A percentile compares a stretch with the other conserved stretches of the same genome.
phyloP scores from a whole-genome alignment of 2,888 invertebrate species.

The Acleris laterana region DNA sequence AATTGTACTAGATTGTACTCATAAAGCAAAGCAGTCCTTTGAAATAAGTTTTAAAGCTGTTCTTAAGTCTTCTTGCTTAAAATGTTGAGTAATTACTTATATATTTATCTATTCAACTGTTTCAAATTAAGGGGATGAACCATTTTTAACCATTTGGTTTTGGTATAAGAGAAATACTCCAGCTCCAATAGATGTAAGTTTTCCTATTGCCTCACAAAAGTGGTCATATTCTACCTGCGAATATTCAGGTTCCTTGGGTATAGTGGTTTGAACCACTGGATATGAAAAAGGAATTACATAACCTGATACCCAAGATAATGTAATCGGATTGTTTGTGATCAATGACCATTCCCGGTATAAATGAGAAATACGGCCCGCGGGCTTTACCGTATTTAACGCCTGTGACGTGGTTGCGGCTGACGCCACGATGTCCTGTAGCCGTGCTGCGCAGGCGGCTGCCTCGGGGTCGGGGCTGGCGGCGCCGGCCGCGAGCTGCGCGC shows the following conservation, averaged over 20 bases:
- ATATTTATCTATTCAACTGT: neutral
- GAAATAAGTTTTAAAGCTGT: conserved; percentile 4
- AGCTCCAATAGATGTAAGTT: neutral
- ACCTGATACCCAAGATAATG: neutral
- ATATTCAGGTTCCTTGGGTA: neutral
- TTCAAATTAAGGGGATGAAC: neutral
- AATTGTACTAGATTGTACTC: neutral
- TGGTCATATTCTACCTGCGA: neutral
- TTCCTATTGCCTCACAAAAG: neutral
- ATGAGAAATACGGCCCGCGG: neutral
- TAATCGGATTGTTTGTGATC: conserved; percentile 1
- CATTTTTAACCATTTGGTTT: neutral
- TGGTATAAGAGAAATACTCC: neutral
- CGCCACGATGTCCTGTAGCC: neutral
- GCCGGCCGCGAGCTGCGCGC: neutral
- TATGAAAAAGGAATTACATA: neutral
- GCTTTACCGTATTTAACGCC: neutral
- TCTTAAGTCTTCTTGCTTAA: conserved; percentile 1
- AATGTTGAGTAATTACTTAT: neutral
- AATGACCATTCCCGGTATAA: conserved; percentile 2
- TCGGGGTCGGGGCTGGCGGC: neutral
- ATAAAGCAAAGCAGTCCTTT: neutral
- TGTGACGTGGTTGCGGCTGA: neutral
- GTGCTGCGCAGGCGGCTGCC: neutral
- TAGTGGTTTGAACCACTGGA: neutral